phyloP scores from a whole-genome alignment of 2,888 invertebrate genomes.

The Globia sparganii region DNA sequence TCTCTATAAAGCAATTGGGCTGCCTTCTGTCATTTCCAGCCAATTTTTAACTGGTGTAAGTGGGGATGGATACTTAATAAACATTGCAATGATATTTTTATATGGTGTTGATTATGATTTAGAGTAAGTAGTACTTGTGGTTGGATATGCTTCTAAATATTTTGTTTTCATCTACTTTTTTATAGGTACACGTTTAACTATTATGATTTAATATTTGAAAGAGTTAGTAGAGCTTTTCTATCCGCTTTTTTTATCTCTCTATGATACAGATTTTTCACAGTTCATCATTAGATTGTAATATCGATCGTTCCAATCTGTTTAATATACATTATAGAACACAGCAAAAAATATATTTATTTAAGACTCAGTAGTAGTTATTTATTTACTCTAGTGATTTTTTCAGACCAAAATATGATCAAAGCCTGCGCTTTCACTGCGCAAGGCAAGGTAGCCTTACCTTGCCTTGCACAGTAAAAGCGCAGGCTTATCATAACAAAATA shows the following conservation, averaged over 20 bases:
- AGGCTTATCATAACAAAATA: not conserved
- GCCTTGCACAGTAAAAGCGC: too few species aligned
- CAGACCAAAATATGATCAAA: not conserved
- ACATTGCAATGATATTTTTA: not conserved
- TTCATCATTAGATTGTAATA: not conserved
- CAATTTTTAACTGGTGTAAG: not conserved
- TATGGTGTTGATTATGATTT: too few species aligned
- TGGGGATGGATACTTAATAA: too few species aligned
- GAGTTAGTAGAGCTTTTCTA: not conserved
- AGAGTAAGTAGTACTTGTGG: not conserved
- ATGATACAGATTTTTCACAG: not conserved
- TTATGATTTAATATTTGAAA: not conserved
- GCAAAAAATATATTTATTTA: not conserved
- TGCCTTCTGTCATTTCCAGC: not conserved
- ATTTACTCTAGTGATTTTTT: not conserved
- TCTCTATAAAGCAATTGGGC: not conserved
- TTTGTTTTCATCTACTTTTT: not conserved
- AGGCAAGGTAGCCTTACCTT: too few species aligned
- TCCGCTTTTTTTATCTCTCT: not conserved
- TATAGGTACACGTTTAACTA: not conserved
- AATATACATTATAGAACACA: not conserved
- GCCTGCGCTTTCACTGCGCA: too few species aligned
- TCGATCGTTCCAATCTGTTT: not conserved
- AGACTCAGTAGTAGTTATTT: not conserved
- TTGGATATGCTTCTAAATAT: not conserved